Conservation (phyloP, 2,113 vertebrate species). For the Carettochelys insculpta region DNA sequence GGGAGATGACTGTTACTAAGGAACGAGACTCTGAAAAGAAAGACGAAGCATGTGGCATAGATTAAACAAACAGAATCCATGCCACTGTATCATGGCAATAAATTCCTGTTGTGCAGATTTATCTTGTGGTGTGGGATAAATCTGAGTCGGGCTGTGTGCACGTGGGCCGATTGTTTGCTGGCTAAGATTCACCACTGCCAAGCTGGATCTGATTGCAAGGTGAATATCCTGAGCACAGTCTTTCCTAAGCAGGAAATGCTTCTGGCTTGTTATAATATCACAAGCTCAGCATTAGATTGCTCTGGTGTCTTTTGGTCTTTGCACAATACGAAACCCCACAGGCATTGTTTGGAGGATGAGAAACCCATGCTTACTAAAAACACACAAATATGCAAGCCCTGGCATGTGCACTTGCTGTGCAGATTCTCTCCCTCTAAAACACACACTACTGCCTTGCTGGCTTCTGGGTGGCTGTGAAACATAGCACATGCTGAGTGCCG, state of each 20-base stretch:
- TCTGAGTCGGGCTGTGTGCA: not conserved
- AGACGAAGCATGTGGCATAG: not conserved
- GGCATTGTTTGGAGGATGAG: not conserved
- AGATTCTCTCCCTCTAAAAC: too few species aligned
- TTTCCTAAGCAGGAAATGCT: not conserved
- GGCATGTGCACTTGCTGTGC: too few species aligned
- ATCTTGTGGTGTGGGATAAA: not conserved
- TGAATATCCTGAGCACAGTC: not conserved
- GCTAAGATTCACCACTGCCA: not conserved
- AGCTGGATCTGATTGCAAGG: not conserved
- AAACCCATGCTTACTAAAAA: not conserved
- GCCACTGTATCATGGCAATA: not conserved
- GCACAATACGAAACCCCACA: not conserved
- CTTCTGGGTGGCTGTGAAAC: not conserved
- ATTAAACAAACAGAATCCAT: not conserved
- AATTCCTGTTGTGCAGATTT: not conserved
- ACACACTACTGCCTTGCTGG: not conserved
- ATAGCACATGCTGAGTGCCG: not conserved
- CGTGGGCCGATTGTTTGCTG: not conserved
- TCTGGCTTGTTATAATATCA: fast-evolving
- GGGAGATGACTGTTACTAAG: not conserved
- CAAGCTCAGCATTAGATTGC: not conserved
- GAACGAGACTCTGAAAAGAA: not conserved
- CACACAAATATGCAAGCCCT: not conserved
- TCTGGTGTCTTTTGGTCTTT: not conserved